phyloP scores from a whole-genome alignment of 2,888 invertebrate species.

The Drosophila ustulata region DNA sequence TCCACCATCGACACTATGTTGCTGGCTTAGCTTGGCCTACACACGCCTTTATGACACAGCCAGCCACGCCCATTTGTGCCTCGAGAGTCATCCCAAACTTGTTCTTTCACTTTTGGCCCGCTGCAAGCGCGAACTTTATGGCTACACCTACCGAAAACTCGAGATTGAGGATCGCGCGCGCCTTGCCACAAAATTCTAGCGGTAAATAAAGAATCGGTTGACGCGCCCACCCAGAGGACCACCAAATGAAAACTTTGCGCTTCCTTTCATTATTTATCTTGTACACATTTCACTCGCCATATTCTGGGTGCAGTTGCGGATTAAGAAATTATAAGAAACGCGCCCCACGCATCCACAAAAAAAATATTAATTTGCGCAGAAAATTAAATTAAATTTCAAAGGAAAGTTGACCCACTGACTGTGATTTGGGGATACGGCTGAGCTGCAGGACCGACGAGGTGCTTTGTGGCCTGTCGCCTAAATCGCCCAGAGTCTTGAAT shows the following conservation, averaged over 20 bases:
- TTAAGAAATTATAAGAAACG: constrained; percentile 71
- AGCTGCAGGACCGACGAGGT: neutral
- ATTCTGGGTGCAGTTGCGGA: constrained; percentile 56
- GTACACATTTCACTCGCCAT: neutral
- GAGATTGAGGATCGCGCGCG: constrained; percentile 65
- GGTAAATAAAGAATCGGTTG: constrained; percentile 73
- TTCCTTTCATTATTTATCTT: constrained; percentile 16
- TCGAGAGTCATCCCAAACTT: constrained; percentile 45
- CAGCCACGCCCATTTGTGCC: constrained; percentile 63
- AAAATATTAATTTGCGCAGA: constrained; percentile 73
- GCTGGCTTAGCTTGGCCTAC: constrained; percentile 26
- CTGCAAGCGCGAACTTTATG: constrained; percentile 81
- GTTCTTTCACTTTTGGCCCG: constrained; percentile 71
- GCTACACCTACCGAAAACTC: constrained; percentile 73
- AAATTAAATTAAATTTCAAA: constrained; percentile 77
- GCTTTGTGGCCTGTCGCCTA: constrained; percentile 53
- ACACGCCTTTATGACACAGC: constrained; percentile 42
- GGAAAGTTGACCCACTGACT: constrained; percentile 76
- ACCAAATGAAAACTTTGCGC: constrained; percentile 66
- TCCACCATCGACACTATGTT: neutral
- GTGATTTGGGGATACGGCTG: neutral
- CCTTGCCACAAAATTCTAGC: constrained; percentile 61
- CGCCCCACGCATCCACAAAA: constrained; percentile 81
- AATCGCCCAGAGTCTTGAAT: constrained; percentile 71
- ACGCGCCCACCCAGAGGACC: constrained; percentile 73